Base-by-base conservation (phyloP, 2,113 vertebrate species). In the Cisticola juncidis region DNA sequence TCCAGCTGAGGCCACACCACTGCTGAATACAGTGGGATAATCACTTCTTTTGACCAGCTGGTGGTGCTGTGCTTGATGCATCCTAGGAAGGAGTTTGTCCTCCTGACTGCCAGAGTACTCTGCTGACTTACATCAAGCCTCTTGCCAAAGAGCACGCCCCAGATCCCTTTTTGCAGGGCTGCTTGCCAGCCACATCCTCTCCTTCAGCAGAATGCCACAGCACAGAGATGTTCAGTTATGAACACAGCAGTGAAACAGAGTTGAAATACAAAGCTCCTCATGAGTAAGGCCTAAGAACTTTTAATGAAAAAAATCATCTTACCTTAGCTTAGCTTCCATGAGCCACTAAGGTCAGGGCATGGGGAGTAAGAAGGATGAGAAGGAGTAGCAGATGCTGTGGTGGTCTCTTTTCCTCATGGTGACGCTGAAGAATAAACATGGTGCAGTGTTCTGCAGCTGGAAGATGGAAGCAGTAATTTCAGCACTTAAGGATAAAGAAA, bases 61-160 rank as follows among this genome's bases (percentile, higher is more conserved):
- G 42, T 72, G 31, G 33, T 65, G 26, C 68, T 80, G 35, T 62
- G 24, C 20, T 72, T 72, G 65, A 33, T 42, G 58, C 25, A 50
- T 14, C 9, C 25, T 31, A 36, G 58, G 66, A 57, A 28, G 10
- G 14, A 21, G 35, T 36, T 72, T 65, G 36, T 48, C 18, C 35
- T 81, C 50, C 51, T 44, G 58, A 22, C 35, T 57, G 50, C 50
- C 50, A 72, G 50, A 47, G 18, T 26, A 65, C 25, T 31, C 42
- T 64, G 25, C 17, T 64, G 25, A 35, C 8, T 56, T 31, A 48
- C 0, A 0, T 71, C 29, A 11, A 42, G 25, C 31, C 25, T 56
- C 5, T 50, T 29, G 24, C 31, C 45, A 36, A 44, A 14, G 2
- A 64, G 18, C 42, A 64, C 0, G 0, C 5, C 21, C 17, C 31